Conservation (phyloP, 2,113 vertebrate species). For the Oxyura jamaicensis region DNA sequence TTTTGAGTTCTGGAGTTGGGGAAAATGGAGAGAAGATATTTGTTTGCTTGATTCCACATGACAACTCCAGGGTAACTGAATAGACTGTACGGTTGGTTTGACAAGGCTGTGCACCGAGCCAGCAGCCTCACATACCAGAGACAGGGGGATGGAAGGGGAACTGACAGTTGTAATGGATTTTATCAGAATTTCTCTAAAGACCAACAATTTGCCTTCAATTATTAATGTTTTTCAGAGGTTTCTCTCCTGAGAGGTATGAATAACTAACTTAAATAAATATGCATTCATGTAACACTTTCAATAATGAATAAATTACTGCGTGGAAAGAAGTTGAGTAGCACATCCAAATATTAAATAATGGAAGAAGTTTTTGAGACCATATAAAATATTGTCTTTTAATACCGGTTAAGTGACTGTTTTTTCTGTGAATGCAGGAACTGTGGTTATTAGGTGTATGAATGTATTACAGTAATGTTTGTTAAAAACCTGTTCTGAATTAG, state of each 20-base stretch:
- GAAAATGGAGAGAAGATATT: constrained; percentile 58
- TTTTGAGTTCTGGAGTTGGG: not conserved
- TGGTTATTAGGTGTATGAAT: not conserved
- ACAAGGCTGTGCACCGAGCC: constrained; percentile 60
- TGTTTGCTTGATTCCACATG: constrained; percentile 79
- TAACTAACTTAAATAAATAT: constrained; percentile 44
- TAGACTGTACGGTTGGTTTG: constrained; percentile 64
- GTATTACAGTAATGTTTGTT: not conserved
- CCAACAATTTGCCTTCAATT: constrained; percentile 57
- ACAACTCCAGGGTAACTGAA: constrained; percentile 75
- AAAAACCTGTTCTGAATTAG: not conserved
- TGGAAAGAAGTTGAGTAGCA: not conserved
- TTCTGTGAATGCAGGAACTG: not conserved
- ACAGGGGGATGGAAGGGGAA: constrained; percentile 62
- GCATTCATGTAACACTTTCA: not conserved
- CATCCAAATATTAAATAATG: constrained; percentile 44
- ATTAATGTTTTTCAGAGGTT: constrained; percentile 54
- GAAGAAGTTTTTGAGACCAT: not conserved
- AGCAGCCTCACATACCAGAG: constrained; percentile 72
- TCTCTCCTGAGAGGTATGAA: constrained; percentile 68
- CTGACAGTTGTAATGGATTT: constrained; percentile 58
- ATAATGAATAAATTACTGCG: constrained; percentile 23
- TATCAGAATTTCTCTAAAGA: constrained; percentile 26
- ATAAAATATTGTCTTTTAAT: not conserved
- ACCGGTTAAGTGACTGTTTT: not conserved